A percentile compares a stretch with the other conserved stretches of the same genome.
Conservation (phyloP, 2,888 invertebrate genomes). For the Melieria crassipennis region DNA sequence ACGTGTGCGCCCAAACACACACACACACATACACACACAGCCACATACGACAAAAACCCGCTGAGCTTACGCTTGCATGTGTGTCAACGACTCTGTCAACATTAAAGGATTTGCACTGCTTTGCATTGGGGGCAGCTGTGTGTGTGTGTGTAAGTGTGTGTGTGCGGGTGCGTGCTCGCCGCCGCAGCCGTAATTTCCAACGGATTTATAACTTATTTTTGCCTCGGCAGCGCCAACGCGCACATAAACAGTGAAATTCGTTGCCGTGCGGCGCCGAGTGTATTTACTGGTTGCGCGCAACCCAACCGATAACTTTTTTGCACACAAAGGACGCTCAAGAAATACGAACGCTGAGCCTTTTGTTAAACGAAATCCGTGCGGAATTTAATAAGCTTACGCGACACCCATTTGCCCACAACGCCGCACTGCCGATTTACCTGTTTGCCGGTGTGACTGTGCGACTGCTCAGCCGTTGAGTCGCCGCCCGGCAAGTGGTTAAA, state of each 20-base stretch:
- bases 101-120: constrained; percentile 48
- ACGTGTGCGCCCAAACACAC: neutral
- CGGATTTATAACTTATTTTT: constrained; percentile 12
- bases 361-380: constrained; percentile 12
- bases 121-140: too few relatives aligned
- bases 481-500: too few relatives aligned
- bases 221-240: neutral
- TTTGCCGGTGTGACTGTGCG: too few relatives aligned
- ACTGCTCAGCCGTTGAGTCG: too few relatives aligned
- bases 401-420: neutral
- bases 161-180: too few relatives aligned
- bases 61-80: constrained; percentile 40
- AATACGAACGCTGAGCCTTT: constrained; percentile 14
- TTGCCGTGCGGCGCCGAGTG: too few relatives aligned
- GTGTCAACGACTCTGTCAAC: constrained; percentile 60
- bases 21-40: neutral
- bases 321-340: too few relatives aligned
- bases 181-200: neutral
- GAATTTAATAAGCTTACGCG: constrained; percentile 18
- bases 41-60: neutral
- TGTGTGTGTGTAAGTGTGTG: too few relatives aligned
- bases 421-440: neutral
- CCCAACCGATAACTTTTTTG: too few relatives aligned
- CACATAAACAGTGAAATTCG: too few relatives aligned
- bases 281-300: too few relatives aligned